Evolutionary conservation across 2,113 vertebrate genomes (phyloP).

Genomic region (Naja naja): DNA sequence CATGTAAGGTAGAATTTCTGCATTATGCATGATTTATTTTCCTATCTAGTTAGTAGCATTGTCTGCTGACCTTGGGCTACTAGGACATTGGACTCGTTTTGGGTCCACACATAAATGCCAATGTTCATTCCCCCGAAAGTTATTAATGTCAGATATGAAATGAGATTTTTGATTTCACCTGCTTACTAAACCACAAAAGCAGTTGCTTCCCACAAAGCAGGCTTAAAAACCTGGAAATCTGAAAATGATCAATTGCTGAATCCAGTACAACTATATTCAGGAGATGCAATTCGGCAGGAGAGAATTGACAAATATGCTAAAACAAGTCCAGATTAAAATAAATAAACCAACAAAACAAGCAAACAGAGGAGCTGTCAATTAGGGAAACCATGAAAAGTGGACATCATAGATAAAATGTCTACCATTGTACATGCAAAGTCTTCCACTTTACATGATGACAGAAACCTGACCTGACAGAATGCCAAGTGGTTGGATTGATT

Average conservation of each 20-base stretch:
- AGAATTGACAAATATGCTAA: conserved; percentile 63
- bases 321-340: conserved; percentile 67
- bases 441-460: conserved; percentile 14
- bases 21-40: conserved; percentile 89
- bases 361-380: conserved; percentile 61
- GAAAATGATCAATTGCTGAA: conserved; percentile 67
- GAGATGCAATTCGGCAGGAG: conserved; percentile 67
- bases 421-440: conserved; percentile 39
- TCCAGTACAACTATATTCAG: conserved; percentile 70
- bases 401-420: conserved; percentile 53
- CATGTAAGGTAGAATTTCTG: conserved; percentile 88
- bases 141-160: conserved; percentile 87
- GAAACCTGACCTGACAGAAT: background rate
- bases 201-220: conserved; percentile 70
- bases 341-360: background rate
- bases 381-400: conserved; percentile 69
- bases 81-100: conserved; percentile 80
- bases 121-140: conserved; percentile 83
- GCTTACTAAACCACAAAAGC: conserved; percentile 74
- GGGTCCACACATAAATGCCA: conserved; percentile 82
- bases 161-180: conserved; percentile 85
- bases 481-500: background rate
- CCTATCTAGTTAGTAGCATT: conserved; percentile 81
- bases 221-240: conserved; percentile 69
- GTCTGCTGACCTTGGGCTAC: conserved; percentile 81